Percentiles rank a stretch among this genome's conserved stretches.
phyloP scores from a whole-genome alignment of 2,113 vertebrate genomes.

The Galeopterus variegatus region DNA sequence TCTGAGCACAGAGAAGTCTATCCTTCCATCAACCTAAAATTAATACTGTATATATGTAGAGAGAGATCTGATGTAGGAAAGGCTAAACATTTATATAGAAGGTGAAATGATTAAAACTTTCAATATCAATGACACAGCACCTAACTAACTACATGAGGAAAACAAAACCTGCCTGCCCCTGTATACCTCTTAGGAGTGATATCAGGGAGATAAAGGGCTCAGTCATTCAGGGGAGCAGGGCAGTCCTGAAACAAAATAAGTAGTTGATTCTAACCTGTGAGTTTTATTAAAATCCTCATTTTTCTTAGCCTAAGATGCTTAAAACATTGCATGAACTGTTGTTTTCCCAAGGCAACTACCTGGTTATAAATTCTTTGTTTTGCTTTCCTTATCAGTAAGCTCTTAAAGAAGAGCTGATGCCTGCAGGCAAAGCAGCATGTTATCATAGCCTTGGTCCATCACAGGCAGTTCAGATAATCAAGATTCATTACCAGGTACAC shows the following conservation, averaged over 20 bases:
- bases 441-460: not conserved
- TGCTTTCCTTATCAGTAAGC: slow-evolving; percentile 51
- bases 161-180: not conserved
- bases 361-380: slow-evolving; percentile 49
- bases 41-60: not conserved
- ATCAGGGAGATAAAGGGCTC: not conserved
- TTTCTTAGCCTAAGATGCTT: slow-evolving; percentile 15
- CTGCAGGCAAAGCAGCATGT: slow-evolving; percentile 22
- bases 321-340: slow-evolving; percentile 10
- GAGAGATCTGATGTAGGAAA: not conserved
- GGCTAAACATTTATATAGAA: not conserved
- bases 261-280: not conserved
- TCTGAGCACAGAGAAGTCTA: not conserved
- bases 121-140: not conserved
- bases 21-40: not conserved
- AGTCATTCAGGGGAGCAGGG: not conserved
- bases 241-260: not conserved
- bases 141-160: not conserved
- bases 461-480: slow-evolving; percentile 8
- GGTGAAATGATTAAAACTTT: not conserved
- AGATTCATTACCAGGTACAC: slow-evolving; percentile 54
- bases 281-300: slow-evolving; percentile 33
- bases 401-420: slow-evolving; percentile 37
- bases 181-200: not conserved
- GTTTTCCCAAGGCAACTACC: slow-evolving; percentile 32